A percentile compares a stretch with the other conserved stretches of the same genome.
Conservation (phyloP, 2,113 vertebrate species). For the Odontesthes bonariensis region DNA sequence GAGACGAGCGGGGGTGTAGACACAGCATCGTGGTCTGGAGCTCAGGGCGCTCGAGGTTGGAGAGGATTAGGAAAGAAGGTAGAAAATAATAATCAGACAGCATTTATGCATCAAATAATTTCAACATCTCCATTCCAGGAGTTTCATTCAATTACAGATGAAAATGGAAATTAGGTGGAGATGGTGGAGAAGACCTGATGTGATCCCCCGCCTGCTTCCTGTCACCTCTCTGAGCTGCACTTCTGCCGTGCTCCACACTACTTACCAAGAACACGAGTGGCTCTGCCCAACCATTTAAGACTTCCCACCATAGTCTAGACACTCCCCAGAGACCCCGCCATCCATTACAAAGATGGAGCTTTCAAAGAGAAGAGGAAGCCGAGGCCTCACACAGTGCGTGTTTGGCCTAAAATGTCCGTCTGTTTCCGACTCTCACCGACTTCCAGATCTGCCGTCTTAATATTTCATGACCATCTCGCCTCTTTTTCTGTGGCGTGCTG, state of each 20-base stretch:
- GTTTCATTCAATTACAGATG: conserved; percentile 57
- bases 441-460: conserved; percentile 52
- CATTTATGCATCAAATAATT: conserved; percentile 61
- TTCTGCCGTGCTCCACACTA: conserved; percentile 15
- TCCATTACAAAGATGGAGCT: conserved; percentile 72
- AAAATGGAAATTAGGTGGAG: conserved; percentile 43
- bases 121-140: conserved; percentile 47
- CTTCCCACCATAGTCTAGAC: conserved; percentile 69
- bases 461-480: conserved; percentile 65
- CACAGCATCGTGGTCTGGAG: conserved; percentile 45
- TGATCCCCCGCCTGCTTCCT: conserved; percentile 17
- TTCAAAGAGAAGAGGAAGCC: conserved; percentile 66
- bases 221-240: conserved; percentile 2
- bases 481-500: conserved; percentile 17
- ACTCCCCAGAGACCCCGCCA: conserved; percentile 64
- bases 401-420: conserved; percentile 65
- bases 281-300: conserved; percentile 68
- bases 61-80: conserved; percentile 51
- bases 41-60: conserved; percentile 51
- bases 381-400: conserved; percentile 43
- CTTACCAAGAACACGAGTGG: conserved; percentile 37
- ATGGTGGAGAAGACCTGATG: not conserved
- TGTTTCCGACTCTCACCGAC: conserved; percentile 7
- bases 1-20: conserved; percentile 28
- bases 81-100: conserved; percentile 54